phyloP scores from a whole-genome alignment of 2,113 vertebrate genomes.

The Tragelaphus imberbis region DNA sequence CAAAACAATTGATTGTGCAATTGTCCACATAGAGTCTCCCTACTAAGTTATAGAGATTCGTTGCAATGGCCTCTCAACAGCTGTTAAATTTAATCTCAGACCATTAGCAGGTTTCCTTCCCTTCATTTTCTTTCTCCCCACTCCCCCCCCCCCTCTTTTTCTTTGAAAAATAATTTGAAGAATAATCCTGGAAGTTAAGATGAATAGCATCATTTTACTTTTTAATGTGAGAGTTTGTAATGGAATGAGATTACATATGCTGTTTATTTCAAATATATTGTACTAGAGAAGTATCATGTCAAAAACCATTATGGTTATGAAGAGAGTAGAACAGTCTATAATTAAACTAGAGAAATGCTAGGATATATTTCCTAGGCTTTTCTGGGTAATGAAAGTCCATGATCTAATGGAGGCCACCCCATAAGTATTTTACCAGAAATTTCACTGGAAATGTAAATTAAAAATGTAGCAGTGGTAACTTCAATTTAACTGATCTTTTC shows the following conservation, averaged over 20 bases:
- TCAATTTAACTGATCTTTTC: slow-evolving; percentile 53
- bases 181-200: slow-evolving; percentile 26
- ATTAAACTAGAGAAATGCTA: slow-evolving; percentile 70
- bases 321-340: slow-evolving; percentile 58
- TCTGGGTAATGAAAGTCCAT: slow-evolving; percentile 68
- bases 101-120: slow-evolving; percentile 17
- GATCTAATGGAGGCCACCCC: slow-evolving; percentile 43
- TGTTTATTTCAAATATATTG: slow-evolving; percentile 62
- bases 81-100: slow-evolving; percentile 53
- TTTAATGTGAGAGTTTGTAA: slow-evolving; percentile 52
- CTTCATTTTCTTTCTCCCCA: neutral
- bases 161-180: slow-evolving; percentile 43
- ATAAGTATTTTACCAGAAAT: slow-evolving; percentile 61
- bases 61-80: neutral
- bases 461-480: slow-evolving; percentile 42
- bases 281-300: slow-evolving; percentile 63
- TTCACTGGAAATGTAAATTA: slow-evolving; percentile 71
- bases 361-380: slow-evolving; percentile 69
- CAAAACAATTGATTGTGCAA: slow-evolving; percentile 41
- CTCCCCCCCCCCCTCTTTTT: neutral
- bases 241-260: neutral
- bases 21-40: neutral
- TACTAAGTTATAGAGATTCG: neutral
- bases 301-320: slow-evolving; percentile 43
- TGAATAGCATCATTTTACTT: slow-evolving; percentile 45